These are phyloP conservation scores for Andrena dorsata DNA, from an alignment of 2,888 invertebrate genomes.

Conservation along the genomic window DNA sequence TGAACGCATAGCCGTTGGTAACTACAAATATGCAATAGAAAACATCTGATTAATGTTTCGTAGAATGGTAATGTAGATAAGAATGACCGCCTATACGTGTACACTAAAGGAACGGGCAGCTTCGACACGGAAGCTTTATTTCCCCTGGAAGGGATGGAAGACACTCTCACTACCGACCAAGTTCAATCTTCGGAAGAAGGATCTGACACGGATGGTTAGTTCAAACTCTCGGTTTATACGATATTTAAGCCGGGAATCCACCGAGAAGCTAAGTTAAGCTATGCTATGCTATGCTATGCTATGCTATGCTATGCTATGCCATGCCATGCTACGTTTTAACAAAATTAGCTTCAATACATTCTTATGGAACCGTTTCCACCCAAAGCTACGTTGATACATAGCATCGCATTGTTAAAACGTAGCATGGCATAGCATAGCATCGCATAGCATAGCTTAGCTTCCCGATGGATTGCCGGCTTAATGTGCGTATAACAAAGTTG, in stretches of 20 bases:
- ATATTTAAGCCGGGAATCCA: no score
- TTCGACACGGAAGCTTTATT: constrained; percentile 91
- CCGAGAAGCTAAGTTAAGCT: no score
- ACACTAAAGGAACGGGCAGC: constrained; percentile 73
- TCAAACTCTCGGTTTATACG: constrained; percentile 9
- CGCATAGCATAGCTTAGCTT: no score
- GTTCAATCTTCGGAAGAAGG: constrained; percentile 86
- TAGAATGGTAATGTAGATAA: constrained; percentile 76
- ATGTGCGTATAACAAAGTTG: background rate
- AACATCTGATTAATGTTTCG: constrained; percentile 48
- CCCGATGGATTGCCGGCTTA: no score
- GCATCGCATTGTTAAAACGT: no score
- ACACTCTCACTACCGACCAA: constrained; percentile 79
- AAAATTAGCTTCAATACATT: no score
- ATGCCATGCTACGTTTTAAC: no score
- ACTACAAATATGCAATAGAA: background rate
- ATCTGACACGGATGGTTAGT: constrained; percentile 91
- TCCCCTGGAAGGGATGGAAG: constrained; percentile 91
- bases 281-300: no score
- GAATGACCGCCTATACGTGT: constrained; percentile 63
- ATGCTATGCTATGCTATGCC: no score
- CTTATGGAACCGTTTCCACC: no score
- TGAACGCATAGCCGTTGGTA: background rate
- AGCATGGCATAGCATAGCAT: no score
- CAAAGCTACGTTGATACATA: no score